Base-by-base conservation (phyloP, 2,888 invertebrate species). In the Eilema griseolum region DNA sequence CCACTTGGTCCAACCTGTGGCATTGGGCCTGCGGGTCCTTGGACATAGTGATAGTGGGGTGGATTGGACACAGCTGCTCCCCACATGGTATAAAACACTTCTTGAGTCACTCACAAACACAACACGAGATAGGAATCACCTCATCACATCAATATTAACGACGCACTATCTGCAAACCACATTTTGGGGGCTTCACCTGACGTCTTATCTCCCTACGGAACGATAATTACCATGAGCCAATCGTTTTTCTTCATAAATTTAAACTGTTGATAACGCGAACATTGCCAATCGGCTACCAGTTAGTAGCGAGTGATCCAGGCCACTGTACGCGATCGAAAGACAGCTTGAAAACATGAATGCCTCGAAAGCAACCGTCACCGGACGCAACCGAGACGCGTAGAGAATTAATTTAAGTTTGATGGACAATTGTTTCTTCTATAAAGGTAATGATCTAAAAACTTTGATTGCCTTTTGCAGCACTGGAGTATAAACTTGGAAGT, bases 291-390 rank as follows among this genome's bases (percentile, higher is more conserved):
- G 79, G 85, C 88, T 88, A 88, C 89, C 86, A 88, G 86, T 85
- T 85, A 85, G 88, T 85, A 89, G 89, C 93, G 90, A 90, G 90
- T 86, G 91, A 89, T 87, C 86, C 91, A 89, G 89, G 85, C 91
- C 89, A 92, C 93, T 89, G 93, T 89, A 89, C 90, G 90, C 92
- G 88, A 88, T 89, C 86, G 90, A 93, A 92, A 93, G 93, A 93
- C 93, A 89, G 88, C 89, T 90, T 88, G 88, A 85, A 90, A 92
- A 89, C 91, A 89, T 88, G 89, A 88, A 89, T 82, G 89, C 91
- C 90, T 92, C 89, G 93, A 93, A 94, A 93, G 93, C 93, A 89
- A 88, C 89, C 89, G 89, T 90, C 91, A 90, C 94, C 95, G 94
- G 95, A 94, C 93, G 93, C 91, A 83, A 88, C 85, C 83, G 88